Conservation (phyloP, 2,113 vertebrate species). For the Labeo rohita region DNA sequence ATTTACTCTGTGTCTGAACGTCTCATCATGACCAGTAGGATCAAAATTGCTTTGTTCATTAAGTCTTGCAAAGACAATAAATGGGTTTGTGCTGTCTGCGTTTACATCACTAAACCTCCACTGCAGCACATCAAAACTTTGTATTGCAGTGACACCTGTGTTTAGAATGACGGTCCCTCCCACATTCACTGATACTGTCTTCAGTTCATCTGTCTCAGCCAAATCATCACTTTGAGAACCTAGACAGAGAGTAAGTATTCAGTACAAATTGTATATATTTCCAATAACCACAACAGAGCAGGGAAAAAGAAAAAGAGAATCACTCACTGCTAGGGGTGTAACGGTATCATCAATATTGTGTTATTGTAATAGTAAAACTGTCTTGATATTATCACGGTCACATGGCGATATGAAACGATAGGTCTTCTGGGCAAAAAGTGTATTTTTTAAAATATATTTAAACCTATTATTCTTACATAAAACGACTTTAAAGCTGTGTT, state of each 20-base stretch:
- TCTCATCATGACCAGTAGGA: neutral
- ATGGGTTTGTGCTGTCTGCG: neutral
- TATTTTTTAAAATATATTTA: no score
- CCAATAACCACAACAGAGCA: neutral
- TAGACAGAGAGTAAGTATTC: neutral
- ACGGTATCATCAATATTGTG: no score
- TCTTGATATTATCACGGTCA: no score
- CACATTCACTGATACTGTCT: neutral
- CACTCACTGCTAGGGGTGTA: no score
- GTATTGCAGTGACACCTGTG: neutral
- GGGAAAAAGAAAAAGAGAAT: no score
- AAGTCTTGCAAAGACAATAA: neutral
- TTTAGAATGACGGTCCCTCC: neutral
- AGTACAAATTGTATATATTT: neutral
- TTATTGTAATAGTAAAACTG: no score
- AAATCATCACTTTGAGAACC: neutral
- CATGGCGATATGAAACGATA: no score
- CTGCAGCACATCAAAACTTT: neutral
- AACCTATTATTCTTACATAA: no score
- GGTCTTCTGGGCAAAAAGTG: no score
- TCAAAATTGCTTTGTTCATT: neutral
- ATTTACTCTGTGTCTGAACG: neutral
- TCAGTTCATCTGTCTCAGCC: neutral
- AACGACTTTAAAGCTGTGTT: no score
- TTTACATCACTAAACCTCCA: neutral